Evolutionary conservation across 2,888 invertebrate genomes (phyloP).

Genomic region (Harpagoxenus sublaevis): DNA sequence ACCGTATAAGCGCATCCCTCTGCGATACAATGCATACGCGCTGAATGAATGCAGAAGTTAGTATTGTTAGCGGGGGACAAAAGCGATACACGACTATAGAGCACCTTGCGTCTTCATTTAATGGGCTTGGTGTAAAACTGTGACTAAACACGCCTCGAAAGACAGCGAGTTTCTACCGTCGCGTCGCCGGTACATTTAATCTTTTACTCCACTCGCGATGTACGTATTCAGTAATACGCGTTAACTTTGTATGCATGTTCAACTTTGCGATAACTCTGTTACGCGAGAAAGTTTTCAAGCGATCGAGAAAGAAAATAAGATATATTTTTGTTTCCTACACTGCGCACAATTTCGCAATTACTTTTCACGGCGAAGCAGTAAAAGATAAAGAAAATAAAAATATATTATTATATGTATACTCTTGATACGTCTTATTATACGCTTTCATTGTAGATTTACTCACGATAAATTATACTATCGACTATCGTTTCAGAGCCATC

Average conservation of each 20-base stretch:
- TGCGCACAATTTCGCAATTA: not conserved
- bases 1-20: conserved; percentile 6
- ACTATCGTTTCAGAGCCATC: conserved; percentile 87
- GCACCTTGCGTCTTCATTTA: conserved; percentile 16
- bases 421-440: not conserved
- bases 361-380: not conserved
- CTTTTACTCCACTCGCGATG: conserved; percentile 13
- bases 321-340: not conserved
- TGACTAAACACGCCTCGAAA: conserved; percentile 33
- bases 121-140: conserved; percentile 15
- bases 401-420: not conserved
- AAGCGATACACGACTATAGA: not conserved
- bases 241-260: conserved; percentile 3
- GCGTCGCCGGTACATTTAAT: conserved; percentile 2
- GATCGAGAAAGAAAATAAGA: not conserved
- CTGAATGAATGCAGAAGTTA: conserved; percentile 41
- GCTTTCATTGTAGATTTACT: not conserved
- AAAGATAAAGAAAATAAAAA: not conserved
- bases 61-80: conserved; percentile 44
- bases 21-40: not conserved
- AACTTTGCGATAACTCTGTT: not conserved
- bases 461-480: not conserved
- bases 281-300: not conserved
- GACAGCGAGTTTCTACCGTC: not conserved
- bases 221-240: not conserved